Evolutionary conservation across 1,140 invertebrate species (phyloP), one percentile per base, ranked within the genome.

Genomic region (Brachionus sp.): DNA sequence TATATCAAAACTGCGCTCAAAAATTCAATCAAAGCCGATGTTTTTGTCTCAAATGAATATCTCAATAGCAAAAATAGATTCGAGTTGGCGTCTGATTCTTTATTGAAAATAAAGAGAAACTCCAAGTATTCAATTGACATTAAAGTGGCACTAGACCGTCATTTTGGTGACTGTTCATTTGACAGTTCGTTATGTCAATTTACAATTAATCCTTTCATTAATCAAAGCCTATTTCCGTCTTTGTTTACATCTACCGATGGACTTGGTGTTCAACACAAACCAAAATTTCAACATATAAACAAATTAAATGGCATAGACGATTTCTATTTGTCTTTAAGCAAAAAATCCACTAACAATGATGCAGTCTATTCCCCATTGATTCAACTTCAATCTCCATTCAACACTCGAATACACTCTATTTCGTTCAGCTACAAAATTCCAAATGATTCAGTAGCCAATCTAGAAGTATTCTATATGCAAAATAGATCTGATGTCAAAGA

Each of bases 141-240:
- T 5, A 12, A 12, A 12, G 39, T 75, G 4, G 25, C 39, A 23
- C 12, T 80, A 19, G 50, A 62, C 16, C n/a, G 35, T 19, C 77
- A 50, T 0, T 25, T 35, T 12, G 77, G 77, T 2, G 77, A 80
- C 37, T 80, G 77, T 50, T 23, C 53, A 13, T 80, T 80, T 50
- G 77, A 80, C n/a, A 10, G 57, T 5, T 80, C 77, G 23, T 9
- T 80, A n/a, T 80, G 77, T 23, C 46, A 66, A 12, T 80, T 62
- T 62, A 37, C 50, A 4, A 16, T 7, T 0, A 80, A 80, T 50
- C 23, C 23, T 46, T 46, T 75, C 25, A 25, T 75, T 3, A 75
- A 46, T 39, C 42, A 44, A 33, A 44, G 16, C 4, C 12, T 46
- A 5, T 75, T 75, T 29, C 7, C 70, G 12, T 46, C 37, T 0